Evolutionary conservation across 2,797 vertebrate species (phyloP), one percentile per base, ranked within the genome.

Genomic region (Spinibarbus caldwelli): DNA sequence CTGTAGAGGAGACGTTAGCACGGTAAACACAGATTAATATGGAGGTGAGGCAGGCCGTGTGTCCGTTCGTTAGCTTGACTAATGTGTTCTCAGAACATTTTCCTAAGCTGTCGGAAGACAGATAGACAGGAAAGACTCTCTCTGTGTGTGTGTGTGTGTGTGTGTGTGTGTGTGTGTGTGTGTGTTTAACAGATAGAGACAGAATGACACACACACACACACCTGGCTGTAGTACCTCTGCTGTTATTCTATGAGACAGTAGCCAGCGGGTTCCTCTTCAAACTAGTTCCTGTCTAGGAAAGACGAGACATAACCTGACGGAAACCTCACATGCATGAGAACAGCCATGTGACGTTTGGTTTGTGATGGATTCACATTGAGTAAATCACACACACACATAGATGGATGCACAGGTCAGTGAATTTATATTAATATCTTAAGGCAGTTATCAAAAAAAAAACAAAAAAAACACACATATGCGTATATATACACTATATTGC

Each of bases 11-110:
- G 90, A 91, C 85, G 88, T 92, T 92, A 93, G 93, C 93, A 90
- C 84, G 79, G 88, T 88, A 90, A 84, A 91, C 90, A 91, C 88
- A 90, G 91, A 93, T 94, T 91, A 89, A 93, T 93, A 93, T 94
- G 91, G 91, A 75, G 71, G 92, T 91, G 89, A 91, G 82, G 67
- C 84, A 38, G 80, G 88, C 90, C 90, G 91, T 88, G 83, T 81
- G 92, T 90, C 91, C 88, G 88, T 93, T 93, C 91, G 90, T 93
- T 89, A 80, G 43, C 75, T 81, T 85, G 88, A 93, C 91, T 92
- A 92, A 88, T 84, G 67, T 43, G 73, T 38, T 43, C 78, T 80
- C 80, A 70, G 83, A 89, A 82, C 81, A 87, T 90, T 89, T 90
- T 62, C 85, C 87, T 83, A 67, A 80, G 72, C 31, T 83, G 86